Conservation (phyloP, 2,113 vertebrate species). For the Megaceryle maxima region DNA sequence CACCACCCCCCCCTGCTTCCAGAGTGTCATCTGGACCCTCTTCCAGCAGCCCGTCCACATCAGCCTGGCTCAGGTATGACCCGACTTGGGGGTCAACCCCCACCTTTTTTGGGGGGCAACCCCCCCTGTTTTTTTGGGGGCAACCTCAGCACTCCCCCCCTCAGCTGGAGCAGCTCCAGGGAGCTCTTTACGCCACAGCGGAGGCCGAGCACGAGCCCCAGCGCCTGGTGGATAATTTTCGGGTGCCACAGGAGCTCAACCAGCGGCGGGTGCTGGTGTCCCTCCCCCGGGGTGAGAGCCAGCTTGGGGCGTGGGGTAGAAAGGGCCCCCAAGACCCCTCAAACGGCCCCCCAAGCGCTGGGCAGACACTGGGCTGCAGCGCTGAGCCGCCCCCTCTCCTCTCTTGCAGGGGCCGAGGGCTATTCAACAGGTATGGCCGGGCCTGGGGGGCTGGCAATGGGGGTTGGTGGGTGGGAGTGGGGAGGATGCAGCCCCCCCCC, state of each 20-base stretch:
- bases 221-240: conserved; percentile 65
- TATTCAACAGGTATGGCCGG: neutral
- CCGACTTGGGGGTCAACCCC: fast-evolving
- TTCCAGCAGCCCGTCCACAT: conserved; percentile 80
- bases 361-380: fast-evolving
- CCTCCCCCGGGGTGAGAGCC: conserved; percentile 52
- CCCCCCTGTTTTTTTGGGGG: fast-evolving
- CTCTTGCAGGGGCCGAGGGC: neutral
- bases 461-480: neutral
- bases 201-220: neutral
- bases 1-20: conserved; percentile 89
- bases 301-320: neutral
- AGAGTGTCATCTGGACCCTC: conserved; percentile 89
- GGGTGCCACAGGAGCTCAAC: conserved; percentile 66
- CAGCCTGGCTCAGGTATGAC: conserved; percentile 80
- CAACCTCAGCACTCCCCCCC: neutral
- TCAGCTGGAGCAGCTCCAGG: conserved; percentile 74
- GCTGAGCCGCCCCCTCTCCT: neutral
- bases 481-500: fast-evolving
- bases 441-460: fast-evolving
- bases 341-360: fast-evolving
- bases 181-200: conserved; percentile 35
- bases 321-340: neutral
- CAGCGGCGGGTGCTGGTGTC: conserved; percentile 60
- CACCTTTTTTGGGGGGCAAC: neutral